A percentile compares a stretch with the other conserved stretches of the same genome.
Evolutionary conservation across 1,140 invertebrate genomes (phyloP).

Genomic region (Calycopis cecrops): DNA sequence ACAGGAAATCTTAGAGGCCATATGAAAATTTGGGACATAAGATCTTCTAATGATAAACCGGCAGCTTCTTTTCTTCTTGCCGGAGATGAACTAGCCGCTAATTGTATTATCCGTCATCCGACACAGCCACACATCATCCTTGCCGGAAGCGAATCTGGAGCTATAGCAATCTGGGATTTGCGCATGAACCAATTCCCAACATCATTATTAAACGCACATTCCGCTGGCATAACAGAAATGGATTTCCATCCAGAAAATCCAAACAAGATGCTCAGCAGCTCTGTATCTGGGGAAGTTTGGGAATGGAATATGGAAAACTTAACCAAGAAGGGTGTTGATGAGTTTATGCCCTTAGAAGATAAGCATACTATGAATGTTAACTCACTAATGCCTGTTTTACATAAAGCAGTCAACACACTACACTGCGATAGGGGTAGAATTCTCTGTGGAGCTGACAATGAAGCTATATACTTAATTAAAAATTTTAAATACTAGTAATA

Average conservation of each 20-base stretch:
- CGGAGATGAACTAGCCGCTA: conserved; percentile 81
- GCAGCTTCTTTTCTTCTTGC: conserved; percentile 79
- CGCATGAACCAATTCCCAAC: conserved; percentile 87
- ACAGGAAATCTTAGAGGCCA: conserved; percentile 90
- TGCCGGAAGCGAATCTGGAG: conserved; percentile 87
- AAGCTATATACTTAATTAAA: conserved; percentile 86
- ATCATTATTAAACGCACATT: conserved; percentile 86
- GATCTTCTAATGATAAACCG: conserved; percentile 77
- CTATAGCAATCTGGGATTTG: conserved; percentile 92
- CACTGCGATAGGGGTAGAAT: conserved; percentile 83
- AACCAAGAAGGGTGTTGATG: conserved; percentile 60
- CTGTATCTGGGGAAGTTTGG: conserved; percentile 88
- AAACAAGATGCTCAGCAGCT: conserved; percentile 88
- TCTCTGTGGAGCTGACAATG: conserved; percentile 88
- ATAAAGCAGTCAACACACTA: conserved; percentile 86
- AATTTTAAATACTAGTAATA: conserved; percentile 71
- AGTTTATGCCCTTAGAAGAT: conserved; percentile 78
- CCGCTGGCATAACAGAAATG: conserved; percentile 85
- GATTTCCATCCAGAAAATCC: conserved; percentile 89
- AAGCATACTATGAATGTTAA: conserved; percentile 83
- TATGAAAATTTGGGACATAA: conserved; percentile 91
- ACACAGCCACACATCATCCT: conserved; percentile 89
- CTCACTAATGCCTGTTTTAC: conserved; percentile 81
- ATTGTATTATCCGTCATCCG: conserved; percentile 86
- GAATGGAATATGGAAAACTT: conserved; percentile 83